phyloP scores from a whole-genome alignment of 2,113 vertebrate genomes.

The Oreochromis tanganicae region DNA sequence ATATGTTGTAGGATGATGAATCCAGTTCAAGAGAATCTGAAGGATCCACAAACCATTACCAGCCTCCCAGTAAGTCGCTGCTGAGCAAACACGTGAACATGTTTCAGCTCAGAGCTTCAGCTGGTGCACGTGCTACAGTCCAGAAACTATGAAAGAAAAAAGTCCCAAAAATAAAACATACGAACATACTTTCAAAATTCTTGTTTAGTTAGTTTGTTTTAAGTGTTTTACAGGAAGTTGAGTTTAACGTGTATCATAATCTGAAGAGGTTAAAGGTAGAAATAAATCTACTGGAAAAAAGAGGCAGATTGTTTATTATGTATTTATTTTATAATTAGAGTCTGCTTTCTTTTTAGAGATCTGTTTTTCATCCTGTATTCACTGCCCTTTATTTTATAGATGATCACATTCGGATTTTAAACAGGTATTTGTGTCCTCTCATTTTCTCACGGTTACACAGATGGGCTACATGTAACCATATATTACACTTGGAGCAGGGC shows the following conservation, averaged over 20 bases:
- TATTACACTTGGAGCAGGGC: fast-evolving
- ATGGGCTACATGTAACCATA: fast-evolving
- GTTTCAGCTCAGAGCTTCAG: fast-evolving
- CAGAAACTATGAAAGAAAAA: fast-evolving
- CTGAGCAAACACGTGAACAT: not conserved
- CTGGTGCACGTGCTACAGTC: fast-evolving
- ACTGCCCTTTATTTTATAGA: fast-evolving
- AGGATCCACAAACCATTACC: not conserved
- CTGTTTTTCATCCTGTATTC: not conserved
- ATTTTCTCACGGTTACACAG: fast-evolving
- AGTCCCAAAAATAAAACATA: not conserved
- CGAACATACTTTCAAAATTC: not conserved
- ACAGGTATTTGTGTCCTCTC: fast-evolving
- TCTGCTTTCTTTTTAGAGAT: not conserved
- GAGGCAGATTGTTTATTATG: fast-evolving
- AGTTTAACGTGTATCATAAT: too few relatives aligned
- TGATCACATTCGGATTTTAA: fast-evolving
- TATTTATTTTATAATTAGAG: not conserved
- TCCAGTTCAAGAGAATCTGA: not conserved
- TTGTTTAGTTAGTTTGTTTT: not conserved
- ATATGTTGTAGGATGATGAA: fast-evolving
- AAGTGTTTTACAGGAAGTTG: fast-evolving
- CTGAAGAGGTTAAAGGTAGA: fast-evolving
- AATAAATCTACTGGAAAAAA: not conserved
- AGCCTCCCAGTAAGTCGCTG: not conserved